A percentile compares a stretch with the other conserved stretches of the same genome.
These are phyloP conservation scores for Sesamia nonagrioides DNA, from an alignment of 1,140 invertebrate species.

Conservation along the genomic window DNA sequence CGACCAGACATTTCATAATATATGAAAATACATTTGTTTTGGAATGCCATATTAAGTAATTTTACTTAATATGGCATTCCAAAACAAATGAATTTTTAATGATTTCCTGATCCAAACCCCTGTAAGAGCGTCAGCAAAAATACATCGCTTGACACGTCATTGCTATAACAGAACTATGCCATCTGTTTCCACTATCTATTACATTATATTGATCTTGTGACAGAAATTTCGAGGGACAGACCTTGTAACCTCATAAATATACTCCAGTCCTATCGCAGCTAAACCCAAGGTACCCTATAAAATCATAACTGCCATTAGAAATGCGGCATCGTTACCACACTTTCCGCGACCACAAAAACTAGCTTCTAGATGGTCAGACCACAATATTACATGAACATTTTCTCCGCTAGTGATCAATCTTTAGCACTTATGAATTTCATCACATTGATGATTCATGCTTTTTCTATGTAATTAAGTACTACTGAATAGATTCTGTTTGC, in stretches of 20 bases:
- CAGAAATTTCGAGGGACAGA: background rate
- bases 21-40: too few relatives aligned
- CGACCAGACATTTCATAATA: too few relatives aligned
- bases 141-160: background rate
- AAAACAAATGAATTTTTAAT: too few relatives aligned
- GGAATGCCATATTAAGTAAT: too few relatives aligned
- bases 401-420: conserved; percentile 43
- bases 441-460: conserved; percentile 32
- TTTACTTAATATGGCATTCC: too few relatives aligned
- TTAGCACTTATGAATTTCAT: conserved; percentile 37
- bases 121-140: too few relatives aligned
- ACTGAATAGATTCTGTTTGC: background rate
- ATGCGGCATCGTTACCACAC: conserved; percentile 39
- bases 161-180: background rate
- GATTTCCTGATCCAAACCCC: too few relatives aligned
- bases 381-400: conserved; percentile 29
- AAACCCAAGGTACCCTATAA: background rate
- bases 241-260: background rate
- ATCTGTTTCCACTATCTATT: background rate
- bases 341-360: conserved; percentile 41
- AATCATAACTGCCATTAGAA: conserved; percentile 42
- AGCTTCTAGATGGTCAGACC: conserved; percentile 14
- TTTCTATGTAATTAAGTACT: conserved; percentile 20
- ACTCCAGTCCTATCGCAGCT: background rate
- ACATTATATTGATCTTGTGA: background rate